Evolutionary conservation across 2,888 invertebrate species (phyloP), one percentile per base, ranked within the genome.

Genomic region (Archaeoteleia sp.): DNA sequence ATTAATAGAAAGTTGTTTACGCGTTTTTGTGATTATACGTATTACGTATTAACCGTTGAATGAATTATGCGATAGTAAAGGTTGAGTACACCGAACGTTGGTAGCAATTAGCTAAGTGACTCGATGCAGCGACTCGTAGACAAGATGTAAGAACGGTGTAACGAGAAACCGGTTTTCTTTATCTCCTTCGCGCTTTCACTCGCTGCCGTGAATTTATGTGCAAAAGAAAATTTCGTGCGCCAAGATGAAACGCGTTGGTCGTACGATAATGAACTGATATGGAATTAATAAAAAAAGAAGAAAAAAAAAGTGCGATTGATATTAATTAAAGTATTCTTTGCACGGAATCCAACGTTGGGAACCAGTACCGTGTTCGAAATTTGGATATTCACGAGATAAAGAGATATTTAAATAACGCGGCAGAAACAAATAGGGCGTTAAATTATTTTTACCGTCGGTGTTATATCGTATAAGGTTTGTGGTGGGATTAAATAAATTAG

Each of bases 121-220:
- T 71, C 74, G 73, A 60, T 71, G 68, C 46, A 70, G 68, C 58
- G 66, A 69, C 77, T 79, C 80, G 79, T 81, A 81, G 76, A 78
- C 78, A 79, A 76, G 78, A 79, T 79, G 78, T 79, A 74, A 76
- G 72, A 77, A 75, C 76, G 72, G 68, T 78, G 78, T 80, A 77
- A 78, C 74, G 73, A 73, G 77, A 76, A 79, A 80, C 79, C 80
- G 80, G 80, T 81, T 77, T 79, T 74, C 72, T 63, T 53, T 55
- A 57, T 57, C 46, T 54, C 61, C 43, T 49, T 51, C 25, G 32
- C 32, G 49, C 55, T 45, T 43, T 62, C 66, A 58, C 54, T 48
- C 23, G 43, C 55, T 45, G 39, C 32, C 34, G 25, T 40, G 17
- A 35, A 35, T 54, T 30, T 25, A 20, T 23, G 20, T 6, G 7